Percentiles rank a stretch among this genome's conserved stretches.
These are phyloP conservation scores for Scrobipalpa atriplicella DNA, from an alignment of 2,888 invertebrate genomes.

Conservation along the genomic window DNA sequence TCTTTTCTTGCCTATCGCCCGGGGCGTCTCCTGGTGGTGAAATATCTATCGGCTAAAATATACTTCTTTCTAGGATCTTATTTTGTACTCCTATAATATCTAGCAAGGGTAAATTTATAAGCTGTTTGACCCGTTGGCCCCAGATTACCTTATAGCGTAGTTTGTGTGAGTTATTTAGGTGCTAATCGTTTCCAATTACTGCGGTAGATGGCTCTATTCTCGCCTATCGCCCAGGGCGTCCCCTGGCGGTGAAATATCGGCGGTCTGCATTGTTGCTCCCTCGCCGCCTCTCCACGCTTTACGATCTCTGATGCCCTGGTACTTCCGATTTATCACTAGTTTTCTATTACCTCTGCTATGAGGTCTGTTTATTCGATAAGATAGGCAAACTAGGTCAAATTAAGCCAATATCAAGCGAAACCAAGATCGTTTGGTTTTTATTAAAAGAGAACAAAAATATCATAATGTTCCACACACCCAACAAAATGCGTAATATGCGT, in stretches of 20 bases:
- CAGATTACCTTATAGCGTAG: slow-evolving; percentile 20
- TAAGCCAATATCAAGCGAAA: too few species aligned
- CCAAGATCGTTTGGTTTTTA: too few species aligned
- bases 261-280: slow-evolving; percentile 26
- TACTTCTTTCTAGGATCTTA: too few species aligned
- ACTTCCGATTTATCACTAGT: slow-evolving; percentile 19
- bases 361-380: not conserved
- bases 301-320: slow-evolving; percentile 22
- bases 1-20: slow-evolving; percentile 22
- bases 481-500: not conserved
- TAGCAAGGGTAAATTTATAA: not conserved
- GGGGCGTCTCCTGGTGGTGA: slow-evolving; percentile 16
- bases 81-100: too few species aligned
- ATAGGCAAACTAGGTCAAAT: too few species aligned
- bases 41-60: too few species aligned
- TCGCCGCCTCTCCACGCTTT: slow-evolving; percentile 18
- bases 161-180: slow-evolving; percentile 32
- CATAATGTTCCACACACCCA: too few species aligned
- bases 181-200: slow-evolving; percentile 44
- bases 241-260: slow-evolving; percentile 21
- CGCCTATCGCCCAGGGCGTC: slow-evolving; percentile 19
- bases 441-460: too few species aligned
- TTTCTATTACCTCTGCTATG: slow-evolving; percentile 22
- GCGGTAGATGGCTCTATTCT: slow-evolving; percentile 31
- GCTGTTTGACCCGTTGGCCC: slow-evolving; percentile 6